These are phyloP conservation scores for Enoplosus armatus DNA, from an alignment of 2,797 vertebrate species.

Conservation along the genomic window DNA sequence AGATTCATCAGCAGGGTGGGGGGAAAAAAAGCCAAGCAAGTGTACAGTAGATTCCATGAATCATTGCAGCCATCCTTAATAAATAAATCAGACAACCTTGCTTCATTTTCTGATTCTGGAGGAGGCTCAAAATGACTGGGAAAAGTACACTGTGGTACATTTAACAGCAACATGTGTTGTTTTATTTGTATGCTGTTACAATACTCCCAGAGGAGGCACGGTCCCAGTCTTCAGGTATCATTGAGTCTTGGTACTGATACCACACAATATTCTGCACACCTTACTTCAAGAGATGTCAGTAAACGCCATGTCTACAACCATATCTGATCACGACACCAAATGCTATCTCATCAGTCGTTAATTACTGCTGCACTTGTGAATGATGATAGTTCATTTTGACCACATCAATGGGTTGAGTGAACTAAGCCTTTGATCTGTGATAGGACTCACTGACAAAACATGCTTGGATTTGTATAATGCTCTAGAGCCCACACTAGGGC, in stretches of 20 bases:
- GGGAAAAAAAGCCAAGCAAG: neutral
- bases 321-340: neutral
- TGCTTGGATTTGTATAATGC: constrained; percentile 19
- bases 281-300: too few relatives aligned
- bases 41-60: neutral
- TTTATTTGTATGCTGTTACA: neutral
- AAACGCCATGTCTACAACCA: too few relatives aligned
- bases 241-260: too few relatives aligned
- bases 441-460: constrained; percentile 34
- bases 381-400: too few relatives aligned
- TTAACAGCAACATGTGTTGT: neutral
- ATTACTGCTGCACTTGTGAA: too few relatives aligned
- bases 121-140: too few relatives aligned
- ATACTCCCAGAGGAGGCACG: neutral
- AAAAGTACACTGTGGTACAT: neutral
- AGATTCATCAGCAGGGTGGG: neutral
- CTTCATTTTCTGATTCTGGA: neutral
- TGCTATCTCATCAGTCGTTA: constrained; percentile 6
- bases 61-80: neutral
- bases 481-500: constrained; percentile 29
- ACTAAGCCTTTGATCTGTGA: neutral
- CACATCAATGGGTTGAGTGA: neutral
- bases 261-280: too few relatives aligned
- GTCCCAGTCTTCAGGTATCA: too few relatives aligned
- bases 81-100: neutral